Conservation (phyloP, 2,888 invertebrate species). For the Tenodera sinensis region DNA sequence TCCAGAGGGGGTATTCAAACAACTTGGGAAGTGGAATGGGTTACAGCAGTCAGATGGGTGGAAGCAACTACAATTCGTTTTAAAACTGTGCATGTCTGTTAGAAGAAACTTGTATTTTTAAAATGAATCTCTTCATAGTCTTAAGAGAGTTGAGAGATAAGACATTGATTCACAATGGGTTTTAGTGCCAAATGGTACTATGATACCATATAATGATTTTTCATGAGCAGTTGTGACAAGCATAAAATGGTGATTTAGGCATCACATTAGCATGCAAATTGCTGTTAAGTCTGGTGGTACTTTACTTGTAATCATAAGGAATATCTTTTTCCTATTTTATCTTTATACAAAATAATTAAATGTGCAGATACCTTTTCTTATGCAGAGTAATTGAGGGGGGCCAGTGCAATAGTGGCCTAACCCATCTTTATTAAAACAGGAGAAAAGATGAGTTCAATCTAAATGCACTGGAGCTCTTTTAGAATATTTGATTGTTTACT, state of each 20-base stretch:
- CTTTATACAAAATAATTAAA: background rate
- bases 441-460: too few relatives aligned
- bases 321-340: background rate
- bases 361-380: too few relatives aligned
- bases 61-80: slow-evolving; percentile 28
- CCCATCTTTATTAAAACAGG: too few relatives aligned
- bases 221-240: background rate
- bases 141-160: background rate
- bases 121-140: background rate
- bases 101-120: background rate
- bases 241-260: background rate
- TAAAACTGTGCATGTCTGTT: background rate
- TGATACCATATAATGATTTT: background rate
- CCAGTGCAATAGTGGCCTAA: too few relatives aligned
- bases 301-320: background rate
- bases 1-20: slow-evolving; percentile 24
- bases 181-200: background rate
- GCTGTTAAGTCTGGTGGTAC: background rate
- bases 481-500: too few relatives aligned
- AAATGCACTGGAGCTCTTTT: too few relatives aligned
- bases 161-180: background rate
- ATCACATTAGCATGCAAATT: background rate
- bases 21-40: slow-evolving; percentile 27
- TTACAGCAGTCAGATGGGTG: slow-evolving; percentile 29
- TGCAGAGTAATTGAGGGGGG: too few relatives aligned